Conservation (phyloP, 2,797 vertebrate genomes). For the Anguilla marmorata region DNA sequence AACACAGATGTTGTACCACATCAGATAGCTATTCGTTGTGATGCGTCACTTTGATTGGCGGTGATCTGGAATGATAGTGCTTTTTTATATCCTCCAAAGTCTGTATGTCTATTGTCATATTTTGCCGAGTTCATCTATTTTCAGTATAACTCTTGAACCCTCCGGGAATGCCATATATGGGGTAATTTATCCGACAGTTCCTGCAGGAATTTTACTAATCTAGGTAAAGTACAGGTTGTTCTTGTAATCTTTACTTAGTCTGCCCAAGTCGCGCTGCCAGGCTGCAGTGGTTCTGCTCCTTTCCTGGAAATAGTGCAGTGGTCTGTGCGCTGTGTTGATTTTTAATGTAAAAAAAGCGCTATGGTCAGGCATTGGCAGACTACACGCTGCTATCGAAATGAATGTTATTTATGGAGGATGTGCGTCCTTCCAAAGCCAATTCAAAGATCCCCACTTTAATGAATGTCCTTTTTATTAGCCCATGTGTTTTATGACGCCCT, state of each 20-base stretch:
- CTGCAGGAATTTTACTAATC: constrained; percentile 2
- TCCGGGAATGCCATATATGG: neutral
- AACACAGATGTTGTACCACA: neutral
- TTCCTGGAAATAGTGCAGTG: neutral
- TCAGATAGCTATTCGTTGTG: neutral
- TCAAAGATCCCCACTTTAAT: constrained; percentile 45
- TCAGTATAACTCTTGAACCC: neutral
- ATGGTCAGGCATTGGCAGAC: constrained; percentile 41
- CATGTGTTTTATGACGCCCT: constrained; percentile 42
- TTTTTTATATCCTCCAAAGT: neutral
- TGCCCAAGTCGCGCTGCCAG: neutral
- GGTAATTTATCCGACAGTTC: neutral
- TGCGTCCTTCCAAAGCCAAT: constrained; percentile 56
- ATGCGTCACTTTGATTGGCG: neutral
- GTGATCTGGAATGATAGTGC: neutral
- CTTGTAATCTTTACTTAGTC: neutral
- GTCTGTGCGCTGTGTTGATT: constrained; percentile 10
- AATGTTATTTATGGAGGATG: constrained; percentile 58
- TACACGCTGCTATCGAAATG: constrained; percentile 39
- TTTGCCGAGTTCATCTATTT: neutral
- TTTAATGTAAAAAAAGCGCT: constrained; percentile 17
- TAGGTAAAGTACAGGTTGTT: constrained; percentile 6
- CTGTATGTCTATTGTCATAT: neutral
- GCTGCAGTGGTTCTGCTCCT: neutral
- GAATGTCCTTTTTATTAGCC: constrained; percentile 54